A percentile compares a stretch with the other conserved stretches of the same genome.
These are phyloP conservation scores for Pollimyrus isidori DNA, from an alignment of 2,113 vertebrate genomes.

Conservation along the genomic window DNA sequence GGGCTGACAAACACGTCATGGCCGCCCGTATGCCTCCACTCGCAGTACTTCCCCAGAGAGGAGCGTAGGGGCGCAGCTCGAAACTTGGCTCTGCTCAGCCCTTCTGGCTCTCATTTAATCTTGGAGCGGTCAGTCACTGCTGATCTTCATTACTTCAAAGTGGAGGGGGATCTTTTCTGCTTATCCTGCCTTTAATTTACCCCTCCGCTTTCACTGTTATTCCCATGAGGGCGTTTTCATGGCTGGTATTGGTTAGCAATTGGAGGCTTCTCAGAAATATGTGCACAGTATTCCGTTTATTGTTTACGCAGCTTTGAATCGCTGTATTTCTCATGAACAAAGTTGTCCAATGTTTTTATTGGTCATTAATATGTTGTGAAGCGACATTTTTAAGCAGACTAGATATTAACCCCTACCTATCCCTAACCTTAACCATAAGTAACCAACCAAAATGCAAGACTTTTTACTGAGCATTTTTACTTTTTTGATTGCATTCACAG, in stretches of 20 bases:
- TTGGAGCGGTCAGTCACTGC: slow-evolving; percentile 53
- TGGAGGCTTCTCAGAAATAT: slow-evolving; percentile 63
- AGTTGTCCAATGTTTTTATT: slow-evolving; percentile 66
- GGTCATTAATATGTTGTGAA: slow-evolving; percentile 62
- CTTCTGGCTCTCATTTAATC: slow-evolving; percentile 80
- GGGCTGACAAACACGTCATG: slow-evolving; percentile 28
- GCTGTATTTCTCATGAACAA: slow-evolving; percentile 52
- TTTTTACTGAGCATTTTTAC: no score
- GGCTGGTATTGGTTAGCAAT: slow-evolving; percentile 65
- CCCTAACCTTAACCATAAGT: no score
- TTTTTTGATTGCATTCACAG: no score
- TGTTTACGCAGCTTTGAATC: slow-evolving; percentile 63
- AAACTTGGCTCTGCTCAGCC: slow-evolving; percentile 60
- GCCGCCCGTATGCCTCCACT: slow-evolving; percentile 23
- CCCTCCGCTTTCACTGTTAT: slow-evolving; percentile 29
- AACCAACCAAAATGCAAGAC: not conserved
- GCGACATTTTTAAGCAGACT: slow-evolving; percentile 44
- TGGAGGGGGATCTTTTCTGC: slow-evolving; percentile 48
- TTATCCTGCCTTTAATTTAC: slow-evolving; percentile 45
- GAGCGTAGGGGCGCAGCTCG: slow-evolving; percentile 54
- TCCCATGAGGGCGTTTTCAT: slow-evolving; percentile 60
- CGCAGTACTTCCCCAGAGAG: slow-evolving; percentile 57
- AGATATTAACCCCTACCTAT: not conserved
- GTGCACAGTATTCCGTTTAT: slow-evolving; percentile 57
- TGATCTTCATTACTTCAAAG: slow-evolving; percentile 71